Evolutionary conservation across 2,888 invertebrate species (phyloP), one percentile per base, ranked within the genome.

Genomic region (Oscheius sp.): DNA sequence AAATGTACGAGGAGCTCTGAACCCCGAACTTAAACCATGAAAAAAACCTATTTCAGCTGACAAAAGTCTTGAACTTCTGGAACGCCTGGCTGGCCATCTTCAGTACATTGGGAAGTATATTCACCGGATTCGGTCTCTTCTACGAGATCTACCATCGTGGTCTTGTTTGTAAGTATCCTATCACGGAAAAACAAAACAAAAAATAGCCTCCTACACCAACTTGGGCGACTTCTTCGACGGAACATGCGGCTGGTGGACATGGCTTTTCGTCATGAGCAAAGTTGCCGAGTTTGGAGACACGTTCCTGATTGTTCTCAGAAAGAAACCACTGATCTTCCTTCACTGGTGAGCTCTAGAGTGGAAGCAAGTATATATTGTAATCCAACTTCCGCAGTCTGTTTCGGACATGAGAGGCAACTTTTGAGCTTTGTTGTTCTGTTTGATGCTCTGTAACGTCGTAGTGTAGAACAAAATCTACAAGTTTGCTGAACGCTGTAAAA

Each of bases 71-170:
- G 37, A 84, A 85, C 63, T 70, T 84, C 53, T 88, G 88, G 88
- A 88, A 88, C 73, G 77, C 82, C 10, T 80, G 83, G 76, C 77
- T 88, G 42, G 88, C 88, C 13, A 72, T 85, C 42, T 88, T 87
- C 81, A 83, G 82, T 11, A 86, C 86, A 1, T 70, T 74, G 13
- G 88, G 88, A 53, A 82, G 84, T 32, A 53, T 84, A 50, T 81
- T 85, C 71, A 86, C 79, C 37, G 75, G 78, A 10, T 75, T 70
- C 63, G 76, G 81, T 47, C 76, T 83, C n/a, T 76, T 81, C 55
- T 72, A 78, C 60, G 79, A 82, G 35, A 78, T 82, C 65, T 55
- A 70, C 60, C 70, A 71, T 10, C 73, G 79, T 47, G 82, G 82
- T 50, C 74, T 82, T 73, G 78, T 77, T 62, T 66, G 76, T 76